A percentile compares a stretch with the other conserved stretches of the same genome.
phyloP scores from a whole-genome alignment of 2,888 invertebrate species.

The Papilio demoleus region DNA sequence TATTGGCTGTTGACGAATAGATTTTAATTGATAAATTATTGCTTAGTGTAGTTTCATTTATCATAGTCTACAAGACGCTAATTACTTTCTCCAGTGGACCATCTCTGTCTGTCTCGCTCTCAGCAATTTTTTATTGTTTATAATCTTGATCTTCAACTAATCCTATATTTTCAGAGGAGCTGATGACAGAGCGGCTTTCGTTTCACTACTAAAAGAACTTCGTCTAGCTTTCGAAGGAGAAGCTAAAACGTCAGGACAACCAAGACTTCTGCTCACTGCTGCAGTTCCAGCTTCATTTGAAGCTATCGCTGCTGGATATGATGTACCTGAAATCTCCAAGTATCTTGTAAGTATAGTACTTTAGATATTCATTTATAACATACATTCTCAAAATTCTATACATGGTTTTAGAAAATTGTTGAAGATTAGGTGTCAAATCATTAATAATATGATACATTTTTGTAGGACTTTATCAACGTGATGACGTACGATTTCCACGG shows the following conservation, averaged over 20 bases:
- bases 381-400: neutral
- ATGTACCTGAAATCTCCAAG: slow-evolving; percentile 96
- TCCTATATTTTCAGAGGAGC: slow-evolving; percentile 85
- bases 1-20: slow-evolving; percentile 51
- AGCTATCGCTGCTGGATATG: slow-evolving; percentile 96
- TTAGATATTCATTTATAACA: neutral
- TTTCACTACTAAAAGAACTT: slow-evolving; percentile 93
- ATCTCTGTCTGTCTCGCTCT: neutral
- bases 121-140: neutral
- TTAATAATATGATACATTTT: slow-evolving; percentile 42
- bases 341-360: slow-evolving; percentile 83
- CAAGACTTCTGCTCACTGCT: slow-evolving; percentile 90
- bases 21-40: neutral
- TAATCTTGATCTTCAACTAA: neutral
- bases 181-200: slow-evolving; percentile 93
- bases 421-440: no score
- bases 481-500: slow-evolving; percentile 99
- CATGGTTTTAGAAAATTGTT: neutral
- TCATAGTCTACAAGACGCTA: neutral
- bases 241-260: slow-evolving; percentile 93
- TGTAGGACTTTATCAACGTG: slow-evolving; percentile 93
- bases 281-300: slow-evolving; percentile 97
- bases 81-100: neutral
- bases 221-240: slow-evolving; percentile 96
- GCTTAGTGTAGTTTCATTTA: neutral